Evolutionary conservation across 2,113 vertebrate species (phyloP), one percentile per base, ranked within the genome.

Genomic region (Platichthys flesus): DNA sequence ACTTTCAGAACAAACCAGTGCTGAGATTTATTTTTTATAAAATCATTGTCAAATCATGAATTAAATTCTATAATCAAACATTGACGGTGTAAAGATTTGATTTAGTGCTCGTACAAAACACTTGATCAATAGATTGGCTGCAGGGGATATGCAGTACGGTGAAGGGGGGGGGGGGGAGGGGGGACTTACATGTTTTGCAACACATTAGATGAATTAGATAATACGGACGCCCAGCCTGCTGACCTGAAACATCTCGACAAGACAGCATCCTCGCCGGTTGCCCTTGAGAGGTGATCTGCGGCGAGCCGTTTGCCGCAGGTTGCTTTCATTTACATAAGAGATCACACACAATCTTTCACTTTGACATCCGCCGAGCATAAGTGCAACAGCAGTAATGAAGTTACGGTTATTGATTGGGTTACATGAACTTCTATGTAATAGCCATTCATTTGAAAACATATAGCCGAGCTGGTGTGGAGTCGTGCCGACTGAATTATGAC

Each of bases 271-370:
- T 31, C 71, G 8, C 54, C 59, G 80, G 83, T 83, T 87, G 87
- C 81, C 92, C 93, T 94, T 94, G 88, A 93, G 89, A 88, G 74
- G 76, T 55, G 88, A 90, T 78, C 16, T 59, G 69, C 7, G 61
- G 72, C 31, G 75, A 88, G 63, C 70, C 13, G 67, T 78, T 82
- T 67, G 18, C 87, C 23, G 83, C 78, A 81, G 81, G 83, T 81
- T 73, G 81, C 74, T 89, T 87, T 89, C 83, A 93, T 95, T 95
- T 93, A 88, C 91, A 91, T 94, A 85, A 65, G 77, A 89, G 93
- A 92, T 90, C 89, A 89, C 85, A 87, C 89, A 91, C 78, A 79
- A 84, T 93, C 85, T 77, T 88, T 95, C 90, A 93, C 76, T 78
- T 77, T 87, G 93, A 93, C 86, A 86, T 90, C 79, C 85, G 85